Evolutionary conservation across 1,140 invertebrate genomes (phyloP).

Genomic region (Drosophila varians): DNA sequence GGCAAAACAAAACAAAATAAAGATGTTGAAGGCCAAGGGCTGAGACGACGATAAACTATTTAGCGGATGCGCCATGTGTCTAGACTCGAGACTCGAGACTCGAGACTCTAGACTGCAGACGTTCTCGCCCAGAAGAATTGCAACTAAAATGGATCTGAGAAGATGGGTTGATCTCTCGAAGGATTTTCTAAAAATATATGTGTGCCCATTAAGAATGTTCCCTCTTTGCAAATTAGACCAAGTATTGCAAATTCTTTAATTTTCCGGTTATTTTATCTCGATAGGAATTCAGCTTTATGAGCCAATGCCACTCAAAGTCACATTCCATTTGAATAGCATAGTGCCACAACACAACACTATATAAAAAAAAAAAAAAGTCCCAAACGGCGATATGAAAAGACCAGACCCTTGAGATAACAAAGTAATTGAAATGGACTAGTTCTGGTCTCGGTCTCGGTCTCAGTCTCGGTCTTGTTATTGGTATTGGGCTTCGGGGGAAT

Average conservation of each 20-base stretch:
- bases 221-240: background rate
- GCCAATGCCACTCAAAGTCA: constrained; percentile 27
- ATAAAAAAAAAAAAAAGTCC: background rate
- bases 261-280: too few species aligned
- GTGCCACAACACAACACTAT: too few species aligned
- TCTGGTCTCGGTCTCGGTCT: too few species aligned
- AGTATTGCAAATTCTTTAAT: too few species aligned
- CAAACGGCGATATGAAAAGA: constrained; percentile 3
- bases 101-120: background rate
- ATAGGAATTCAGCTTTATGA: constrained; percentile 24
- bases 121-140: background rate
- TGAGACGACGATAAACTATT: constrained; percentile 18
- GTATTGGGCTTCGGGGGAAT: background rate
- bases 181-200: background rate
- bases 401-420: constrained; percentile 31
- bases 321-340: constrained; percentile 14
- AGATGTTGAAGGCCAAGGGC: constrained; percentile 45
- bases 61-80: constrained; percentile 18
- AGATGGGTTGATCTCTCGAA: background rate
- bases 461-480: too few species aligned
- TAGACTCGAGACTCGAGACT: constrained; percentile 16
- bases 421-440: constrained; percentile 2
- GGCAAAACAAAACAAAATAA: constrained; percentile 3
- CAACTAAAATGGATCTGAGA: background rate
- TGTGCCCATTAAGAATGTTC: too few species aligned